Evolutionary conservation across 2,888 invertebrate species (phyloP).

Genomic region (Hydrotaea cyrtoneurina): DNA sequence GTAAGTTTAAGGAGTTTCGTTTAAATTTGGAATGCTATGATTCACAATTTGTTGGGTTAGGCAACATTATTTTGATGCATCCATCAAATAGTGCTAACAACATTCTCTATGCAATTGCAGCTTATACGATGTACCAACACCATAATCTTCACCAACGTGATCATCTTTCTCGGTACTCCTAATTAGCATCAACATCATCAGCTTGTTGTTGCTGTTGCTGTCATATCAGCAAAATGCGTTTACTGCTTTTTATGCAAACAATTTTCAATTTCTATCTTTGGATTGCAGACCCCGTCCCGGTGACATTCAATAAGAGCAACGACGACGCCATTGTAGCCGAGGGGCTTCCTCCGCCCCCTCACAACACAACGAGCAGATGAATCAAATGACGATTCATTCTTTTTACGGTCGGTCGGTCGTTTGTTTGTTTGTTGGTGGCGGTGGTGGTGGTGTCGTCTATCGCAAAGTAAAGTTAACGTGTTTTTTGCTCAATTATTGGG

Average conservation of each 20-base stretch:
- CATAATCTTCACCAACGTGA: too few relatives aligned
- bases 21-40: not conserved
- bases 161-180: too few relatives aligned
- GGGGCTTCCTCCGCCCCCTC: not conserved
- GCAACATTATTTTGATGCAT: constrained; percentile 4
- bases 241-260: constrained; percentile 54
- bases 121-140: too few relatives aligned
- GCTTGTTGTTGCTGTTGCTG: not conserved
- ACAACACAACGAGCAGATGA: not conserved
- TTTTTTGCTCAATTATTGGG: constrained; percentile 56
- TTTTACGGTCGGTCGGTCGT: not conserved
- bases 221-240: constrained; percentile 53
- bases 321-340: not conserved
- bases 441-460: too few relatives aligned
- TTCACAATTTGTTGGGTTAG: not conserved
- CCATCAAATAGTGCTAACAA: not conserved
- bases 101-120: too few relatives aligned
- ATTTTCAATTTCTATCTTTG: constrained; percentile 13
- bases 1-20: too few relatives aligned
- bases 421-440: not conserved
- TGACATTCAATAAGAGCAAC: constrained; percentile 19
- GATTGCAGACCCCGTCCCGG: not conserved
- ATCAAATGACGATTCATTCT: not conserved
- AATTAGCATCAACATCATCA: not conserved
- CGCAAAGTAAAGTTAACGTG: constrained; percentile 53